Evolutionary conservation across 2,888 invertebrate species (phyloP).

Genomic region (Heteromurus nitidus): DNA sequence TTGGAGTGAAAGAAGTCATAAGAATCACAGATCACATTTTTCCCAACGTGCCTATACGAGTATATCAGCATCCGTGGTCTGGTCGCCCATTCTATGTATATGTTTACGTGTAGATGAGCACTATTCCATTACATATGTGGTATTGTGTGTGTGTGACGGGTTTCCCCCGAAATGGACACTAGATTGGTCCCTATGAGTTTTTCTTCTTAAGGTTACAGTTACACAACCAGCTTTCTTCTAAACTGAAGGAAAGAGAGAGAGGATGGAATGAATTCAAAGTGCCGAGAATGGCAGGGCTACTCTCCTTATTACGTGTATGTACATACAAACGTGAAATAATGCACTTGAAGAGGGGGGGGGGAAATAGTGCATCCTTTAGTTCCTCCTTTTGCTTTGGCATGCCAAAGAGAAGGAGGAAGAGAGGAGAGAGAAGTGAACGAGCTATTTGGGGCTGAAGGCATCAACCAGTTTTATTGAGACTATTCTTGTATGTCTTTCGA

Average conservation of each 20-base stretch:
- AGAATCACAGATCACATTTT: constrained; percentile 21
- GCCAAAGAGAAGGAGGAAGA: constrained; percentile 9
- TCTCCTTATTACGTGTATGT: neutral
- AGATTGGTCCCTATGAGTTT: constrained; percentile 24
- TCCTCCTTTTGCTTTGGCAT: constrained; percentile 4
- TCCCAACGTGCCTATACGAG: neutral
- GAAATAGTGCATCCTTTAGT: constrained; percentile 3
- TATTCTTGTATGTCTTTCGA: constrained; percentile 73
- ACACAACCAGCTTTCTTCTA: too few relatives aligned
- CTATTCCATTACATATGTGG: neutral
- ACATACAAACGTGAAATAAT: constrained; percentile 11
- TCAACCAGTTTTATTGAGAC: constrained; percentile 72
- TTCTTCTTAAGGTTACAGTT: too few relatives aligned
- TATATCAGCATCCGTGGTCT: neutral
- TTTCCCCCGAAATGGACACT: constrained; percentile 11
- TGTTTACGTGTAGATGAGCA: neutral
- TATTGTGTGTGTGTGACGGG: constrained; percentile 3
- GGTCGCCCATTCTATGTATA: neutral
- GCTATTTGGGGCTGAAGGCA: constrained; percentile 55
- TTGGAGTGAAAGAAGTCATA: constrained; percentile 5
- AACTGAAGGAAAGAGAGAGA: too few relatives aligned
- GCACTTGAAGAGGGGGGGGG: constrained; percentile 1
- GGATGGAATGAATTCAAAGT: constrained; percentile 61
- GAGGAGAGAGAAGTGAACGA: constrained; percentile 24
- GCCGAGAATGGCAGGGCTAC: constrained; percentile 16